Percentiles rank a stretch among this genome's conserved stretches.
Evolutionary conservation across 2,797 vertebrate species (phyloP).

Genomic region (Helicolenus hilgendorfi): DNA sequence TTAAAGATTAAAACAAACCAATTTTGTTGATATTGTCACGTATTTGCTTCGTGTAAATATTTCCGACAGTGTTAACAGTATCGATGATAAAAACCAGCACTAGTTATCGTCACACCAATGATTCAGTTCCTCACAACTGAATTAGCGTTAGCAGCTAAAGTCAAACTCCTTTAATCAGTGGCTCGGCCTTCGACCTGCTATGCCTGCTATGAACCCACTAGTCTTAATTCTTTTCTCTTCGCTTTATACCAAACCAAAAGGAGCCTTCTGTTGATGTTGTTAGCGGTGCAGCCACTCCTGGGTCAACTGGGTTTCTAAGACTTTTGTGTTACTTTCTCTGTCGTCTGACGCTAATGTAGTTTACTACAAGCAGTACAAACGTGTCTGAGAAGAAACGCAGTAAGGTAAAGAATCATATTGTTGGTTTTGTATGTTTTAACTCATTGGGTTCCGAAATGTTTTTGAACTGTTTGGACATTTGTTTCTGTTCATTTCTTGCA

Average conservation of each 20-base stretch:
- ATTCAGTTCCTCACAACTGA: neutral
- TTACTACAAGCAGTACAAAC: neutral
- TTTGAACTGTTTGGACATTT: neutral
- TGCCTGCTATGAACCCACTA: constrained; percentile 74
- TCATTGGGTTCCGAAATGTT: neutral
- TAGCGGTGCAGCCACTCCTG: constrained; percentile 20
- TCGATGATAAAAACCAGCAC: too few species aligned
- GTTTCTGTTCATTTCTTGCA: neutral
- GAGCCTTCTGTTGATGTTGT: constrained; percentile 66
- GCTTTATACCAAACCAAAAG: constrained; percentile 78
- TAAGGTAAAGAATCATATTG: neutral
- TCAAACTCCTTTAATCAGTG: constrained; percentile 17
- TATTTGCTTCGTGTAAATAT: neutral
- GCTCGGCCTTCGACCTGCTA: constrained; percentile 67
- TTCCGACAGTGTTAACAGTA: neutral
- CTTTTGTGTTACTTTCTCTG: neutral
- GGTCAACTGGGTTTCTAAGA: neutral
- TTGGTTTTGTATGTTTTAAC: neutral
- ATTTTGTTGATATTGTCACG: neutral
- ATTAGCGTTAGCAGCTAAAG: neutral
- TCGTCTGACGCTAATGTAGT: neutral
- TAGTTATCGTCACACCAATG: too few species aligned
- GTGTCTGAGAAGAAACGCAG: neutral
- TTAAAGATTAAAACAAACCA: neutral
- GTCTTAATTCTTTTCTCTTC: constrained; percentile 78